phyloP scores from a whole-genome alignment of 2,797 vertebrate species.

The Poliocrania exsul region DNA sequence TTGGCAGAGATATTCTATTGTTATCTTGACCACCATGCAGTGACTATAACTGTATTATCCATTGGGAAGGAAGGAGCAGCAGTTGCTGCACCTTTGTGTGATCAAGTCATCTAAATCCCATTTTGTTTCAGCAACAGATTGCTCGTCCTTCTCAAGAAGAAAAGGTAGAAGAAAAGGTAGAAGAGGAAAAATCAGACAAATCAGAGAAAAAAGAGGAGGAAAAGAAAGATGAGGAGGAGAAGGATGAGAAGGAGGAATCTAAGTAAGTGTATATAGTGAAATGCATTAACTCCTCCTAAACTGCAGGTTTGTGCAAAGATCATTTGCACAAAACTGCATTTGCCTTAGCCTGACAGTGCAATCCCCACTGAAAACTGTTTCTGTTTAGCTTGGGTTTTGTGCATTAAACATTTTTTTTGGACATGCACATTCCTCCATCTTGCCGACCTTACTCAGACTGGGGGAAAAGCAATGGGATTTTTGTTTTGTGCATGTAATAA shows the following conservation, averaged over 20 bases:
- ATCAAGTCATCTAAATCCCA: background rate
- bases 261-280: conserved; percentile 80
- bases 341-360: background rate
- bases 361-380: background rate
- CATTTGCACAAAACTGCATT: background rate
- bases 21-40: background rate
- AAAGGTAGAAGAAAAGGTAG: conserved; percentile 93
- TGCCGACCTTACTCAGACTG: background rate
- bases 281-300: background rate
- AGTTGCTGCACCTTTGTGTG: conserved; percentile 15
- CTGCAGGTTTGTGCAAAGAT: background rate
- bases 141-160: conserved; percentile 97
- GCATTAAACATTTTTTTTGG: background rate
- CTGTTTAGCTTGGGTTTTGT: background rate
- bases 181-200: conserved; percentile 96
- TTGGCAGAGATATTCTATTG: background rate
- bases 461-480: background rate
- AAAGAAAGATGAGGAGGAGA: conserved; percentile 98
- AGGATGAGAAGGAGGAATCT: conserved; percentile 97
- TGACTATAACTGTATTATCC: background rate
- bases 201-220: conserved; percentile 98
- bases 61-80: background rate
- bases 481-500: background rate
- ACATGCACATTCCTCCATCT: background rate
- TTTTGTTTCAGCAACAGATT: conserved; percentile 87